A percentile compares a stretch with the other conserved stretches of the same genome.
Evolutionary conservation across 2,797 vertebrate species (phyloP).

Genomic region (Tinamus major): DNA sequence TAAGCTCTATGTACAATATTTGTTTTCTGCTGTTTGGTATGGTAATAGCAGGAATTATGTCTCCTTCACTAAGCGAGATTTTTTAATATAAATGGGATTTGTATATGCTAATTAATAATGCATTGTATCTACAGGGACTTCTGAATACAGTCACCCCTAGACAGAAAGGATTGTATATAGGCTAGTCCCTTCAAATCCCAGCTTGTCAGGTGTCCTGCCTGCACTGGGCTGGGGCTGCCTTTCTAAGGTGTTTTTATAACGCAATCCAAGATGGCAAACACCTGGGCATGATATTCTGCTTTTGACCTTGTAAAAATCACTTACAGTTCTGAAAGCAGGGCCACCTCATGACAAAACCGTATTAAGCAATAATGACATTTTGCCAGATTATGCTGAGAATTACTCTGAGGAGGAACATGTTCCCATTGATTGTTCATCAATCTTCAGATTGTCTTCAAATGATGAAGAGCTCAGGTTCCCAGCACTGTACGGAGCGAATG

Average conservation of each 20-base stretch:
- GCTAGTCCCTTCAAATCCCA: background rate
- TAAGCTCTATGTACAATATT: slow-evolving; percentile 16
- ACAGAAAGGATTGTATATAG: background rate
- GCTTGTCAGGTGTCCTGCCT: background rate
- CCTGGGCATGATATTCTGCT: background rate
- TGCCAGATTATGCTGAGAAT: slow-evolving; percentile 51
- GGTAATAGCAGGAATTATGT: slow-evolving; percentile 60
- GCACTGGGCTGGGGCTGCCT: background rate
- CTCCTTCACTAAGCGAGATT: slow-evolving; percentile 53
- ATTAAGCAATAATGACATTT: slow-evolving; percentile 53
- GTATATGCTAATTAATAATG: slow-evolving; percentile 67
- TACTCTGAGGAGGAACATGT: background rate
- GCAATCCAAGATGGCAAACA: background rate
- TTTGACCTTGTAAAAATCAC: slow-evolving; percentile 58
- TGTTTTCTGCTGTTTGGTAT: slow-evolving; percentile 45
- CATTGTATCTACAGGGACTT: slow-evolving; percentile 21
- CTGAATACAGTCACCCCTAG: background rate
- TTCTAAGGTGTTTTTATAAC: slow-evolving; percentile 8
- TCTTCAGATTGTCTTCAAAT: slow-evolving; percentile 41
- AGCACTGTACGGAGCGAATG: fast-evolving
- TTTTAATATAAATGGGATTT: slow-evolving; percentile 69
- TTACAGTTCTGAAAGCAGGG: slow-evolving; percentile 50
- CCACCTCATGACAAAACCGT: slow-evolving; percentile 19
- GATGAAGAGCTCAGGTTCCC: slow-evolving; percentile 6
- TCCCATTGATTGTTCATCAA: slow-evolving; percentile 62